Evolutionary conservation across 2,888 invertebrate species (phyloP), one percentile per base, ranked within the genome.

Genomic region (Tenthredo notha): DNA sequence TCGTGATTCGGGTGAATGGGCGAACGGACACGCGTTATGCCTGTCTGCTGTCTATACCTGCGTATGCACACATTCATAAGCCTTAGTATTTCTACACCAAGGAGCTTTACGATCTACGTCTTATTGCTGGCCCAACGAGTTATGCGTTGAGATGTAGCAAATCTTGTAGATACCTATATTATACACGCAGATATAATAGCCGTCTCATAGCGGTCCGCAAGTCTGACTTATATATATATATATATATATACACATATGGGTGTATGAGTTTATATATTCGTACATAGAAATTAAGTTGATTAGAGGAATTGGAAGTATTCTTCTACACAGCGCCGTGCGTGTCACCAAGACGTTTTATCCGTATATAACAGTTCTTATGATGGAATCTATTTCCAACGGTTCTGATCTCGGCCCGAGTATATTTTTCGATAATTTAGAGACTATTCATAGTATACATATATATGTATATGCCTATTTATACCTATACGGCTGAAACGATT

Each of bases 1-100:
- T 92, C 90, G 90, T 91, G 92, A 90, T 92, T 92, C 92, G 92
- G 92, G 92, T 92, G 92, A 92, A 92, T 91, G 92, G 89, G 86
- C 92, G 91, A 86, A 88, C 67, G 83, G 83, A 83, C 83, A 83
- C 83, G 67, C 83, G 83, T 83, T 58, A n/a, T 43, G 37, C 33
- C 47, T 29, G n/a, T 15, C n/a, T n/a, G 21, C n/a, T n/a, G 21
- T 2, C 29, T 50, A 50, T 29, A 67, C 15, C 29, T 18, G 37
- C 37, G 40, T 72, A 65, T 29, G 25, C 29, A 25, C 67, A 67
- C 29, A 67, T 25, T 33, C 33, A 33, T 18, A 67, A 67, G 15
- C 7, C 18, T 6, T 33, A 33, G 67, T 33, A 67, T 67, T 67
- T 67, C 67, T 67, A 33, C 33, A 15, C 67, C 33, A n/a, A 37